Base-by-base conservation (phyloP, 2,888 invertebrate species). In the Stenolophus ochropezus region DNA sequence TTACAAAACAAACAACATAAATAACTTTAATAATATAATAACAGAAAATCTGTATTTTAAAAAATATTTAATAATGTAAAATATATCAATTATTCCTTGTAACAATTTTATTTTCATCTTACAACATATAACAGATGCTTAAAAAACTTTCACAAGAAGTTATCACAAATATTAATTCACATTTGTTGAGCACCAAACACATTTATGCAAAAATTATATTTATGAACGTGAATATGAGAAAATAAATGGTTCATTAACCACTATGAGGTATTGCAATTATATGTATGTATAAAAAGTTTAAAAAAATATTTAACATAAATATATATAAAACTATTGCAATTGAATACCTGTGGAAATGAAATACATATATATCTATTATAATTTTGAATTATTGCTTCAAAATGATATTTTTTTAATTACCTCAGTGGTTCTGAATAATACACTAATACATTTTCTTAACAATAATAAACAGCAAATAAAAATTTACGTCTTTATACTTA, bases 141-240 rank as follows among this genome's bases (percentile, higher is more conserved):
- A 81, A 81, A 80, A 80, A 80, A 80, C 80, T 80, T 80, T 80
- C 73, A 80, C 80, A 80, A 80, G 80, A 80, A 80, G 71, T 80
- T 80, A 80, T 80, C 80, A 80, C 80, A 80, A 80, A 80, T 80
- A 80, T 80, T 80, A 80, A 80, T 80, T 80, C 80, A 80, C 80
- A 80, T 80, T 80, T 80, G 80, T 80, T 80, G 80, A 80, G 80
- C 80, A 80, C 80, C 80, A 80, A 80, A 80, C 73, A 80, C 80
- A 80, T 80, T 75, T 80, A 80, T 80, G 80, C 80, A 80, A 80
- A 80, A 80, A 73, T 56, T 73, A 73, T 56, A n/a, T 79, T 79
- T 33, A 78, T 69, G 49, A 65, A 79, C 23, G 47, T 56, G 76
- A 77, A 58, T 61, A 77, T 42, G 61, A 69, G 42, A 76, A 61